Evolutionary conservation across 2,888 invertebrate genomes (phyloP).

Genomic region (Silvanus unidentatus): DNA sequence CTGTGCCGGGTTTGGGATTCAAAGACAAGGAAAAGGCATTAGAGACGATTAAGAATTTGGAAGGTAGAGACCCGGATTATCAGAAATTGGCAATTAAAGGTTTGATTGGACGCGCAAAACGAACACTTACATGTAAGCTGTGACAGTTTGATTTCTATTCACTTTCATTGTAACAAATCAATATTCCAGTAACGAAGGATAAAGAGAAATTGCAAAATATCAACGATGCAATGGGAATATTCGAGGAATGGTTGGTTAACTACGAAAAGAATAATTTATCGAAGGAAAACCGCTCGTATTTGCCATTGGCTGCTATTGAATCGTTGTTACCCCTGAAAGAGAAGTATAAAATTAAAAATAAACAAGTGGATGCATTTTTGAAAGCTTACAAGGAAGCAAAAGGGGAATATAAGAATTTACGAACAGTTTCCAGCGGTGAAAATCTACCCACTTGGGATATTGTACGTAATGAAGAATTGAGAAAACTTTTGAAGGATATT

Average conservation of each 20-base stretch:
- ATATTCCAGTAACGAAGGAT: slow-evolving; percentile 61
- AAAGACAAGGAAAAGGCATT: slow-evolving; percentile 71
- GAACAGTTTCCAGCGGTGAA: slow-evolving; percentile 54
- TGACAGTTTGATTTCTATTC: neutral
- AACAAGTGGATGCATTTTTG: slow-evolving; percentile 51
- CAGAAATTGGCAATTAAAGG: slow-evolving; percentile 68
- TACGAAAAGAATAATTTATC: slow-evolving; percentile 63
- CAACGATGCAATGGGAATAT: slow-evolving; percentile 63
- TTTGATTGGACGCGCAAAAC: slow-evolving; percentile 63
- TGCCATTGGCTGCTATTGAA: slow-evolving; percentile 56
- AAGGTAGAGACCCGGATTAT: slow-evolving; percentile 72
- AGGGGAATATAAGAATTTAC: slow-evolving; percentile 68
- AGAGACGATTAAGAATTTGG: slow-evolving; percentile 59
- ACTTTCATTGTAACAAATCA: no score
- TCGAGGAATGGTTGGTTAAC: slow-evolving; percentile 69
- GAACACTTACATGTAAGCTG: slow-evolving; percentile 59
- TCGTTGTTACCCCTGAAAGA: slow-evolving; percentile 52
- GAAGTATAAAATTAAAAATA: slow-evolving; percentile 48
- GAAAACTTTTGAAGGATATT: slow-evolving; percentile 52
- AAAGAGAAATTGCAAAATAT: slow-evolving; percentile 70
- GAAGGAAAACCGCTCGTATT: slow-evolving; percentile 64
- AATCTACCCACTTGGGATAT: slow-evolving; percentile 69
- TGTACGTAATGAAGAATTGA: slow-evolving; percentile 59
- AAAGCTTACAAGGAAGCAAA: slow-evolving; percentile 58
- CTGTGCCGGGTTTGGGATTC: slow-evolving; percentile 69